Percentiles rank a stretch among this genome's conserved stretches.
These are phyloP conservation scores for Saturnia pavonia DNA, from an alignment of 2,888 invertebrate genomes.

Conservation along the genomic window DNA sequence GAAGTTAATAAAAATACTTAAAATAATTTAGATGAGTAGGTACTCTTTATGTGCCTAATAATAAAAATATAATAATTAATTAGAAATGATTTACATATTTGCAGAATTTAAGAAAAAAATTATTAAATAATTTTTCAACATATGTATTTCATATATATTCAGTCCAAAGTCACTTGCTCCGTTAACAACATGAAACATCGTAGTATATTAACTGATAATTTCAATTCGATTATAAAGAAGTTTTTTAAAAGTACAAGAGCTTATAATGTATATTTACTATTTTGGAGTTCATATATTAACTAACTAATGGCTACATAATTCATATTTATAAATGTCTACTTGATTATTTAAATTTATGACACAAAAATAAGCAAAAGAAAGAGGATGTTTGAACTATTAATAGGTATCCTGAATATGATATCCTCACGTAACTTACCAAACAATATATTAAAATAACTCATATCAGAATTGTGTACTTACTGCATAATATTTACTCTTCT, in stretches of 20 bases:
- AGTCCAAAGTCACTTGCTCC: no score
- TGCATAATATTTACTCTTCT: constrained; percentile 12
- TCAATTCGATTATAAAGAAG: no score
- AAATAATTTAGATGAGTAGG: no score
- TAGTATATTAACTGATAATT: neutral
- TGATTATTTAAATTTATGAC: neutral
- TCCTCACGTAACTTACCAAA: neutral
- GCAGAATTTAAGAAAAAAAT: no score
- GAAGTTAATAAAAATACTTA: no score
- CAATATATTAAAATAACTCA: constrained; percentile 4
- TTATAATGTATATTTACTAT: neutral
- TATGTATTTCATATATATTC: no score
- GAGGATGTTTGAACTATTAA: neutral
- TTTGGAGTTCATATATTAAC: neutral
- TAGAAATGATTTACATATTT: no score
- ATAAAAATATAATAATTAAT: no score
- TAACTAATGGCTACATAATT: neutral
- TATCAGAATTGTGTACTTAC: neutral
- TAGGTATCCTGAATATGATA: neutral
- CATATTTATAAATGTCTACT: neutral
- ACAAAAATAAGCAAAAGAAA: neutral
- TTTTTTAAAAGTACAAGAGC: no score
- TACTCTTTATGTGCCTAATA: no score
- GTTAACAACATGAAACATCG: neutral
- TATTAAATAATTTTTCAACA: no score